Base-by-base conservation (phyloP, 1,140 invertebrate species). In the Antheraea pernyi region DNA sequence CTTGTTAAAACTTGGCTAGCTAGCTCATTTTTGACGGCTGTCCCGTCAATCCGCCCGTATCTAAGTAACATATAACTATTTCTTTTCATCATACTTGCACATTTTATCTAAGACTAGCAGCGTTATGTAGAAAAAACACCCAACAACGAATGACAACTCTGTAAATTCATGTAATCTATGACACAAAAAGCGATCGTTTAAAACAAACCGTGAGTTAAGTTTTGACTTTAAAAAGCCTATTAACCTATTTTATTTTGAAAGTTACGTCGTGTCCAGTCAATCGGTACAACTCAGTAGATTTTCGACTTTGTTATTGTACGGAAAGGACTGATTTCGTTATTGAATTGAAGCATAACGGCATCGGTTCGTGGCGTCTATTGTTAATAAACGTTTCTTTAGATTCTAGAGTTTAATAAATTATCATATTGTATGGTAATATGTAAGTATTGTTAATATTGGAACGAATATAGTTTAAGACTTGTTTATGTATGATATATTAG, bases 221-320 rank as follows among this genome's bases (percentile, higher is more conserved):
- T 89, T 86, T 76, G 81, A 82, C 80, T 84, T 86, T 90, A 88
- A 90, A 90, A 86, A 80, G 77, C 80, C 85, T 88, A 90, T 90
- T 89, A 91, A 88, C 86, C 86, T 83, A 89, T 88, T 88, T 91
- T 84, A 88, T 89, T 42, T 89, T 84, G 80, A 91, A 88, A 88
- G 88, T 88, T 81, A 75, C 78, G 76, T 76, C 70, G 72, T 80
- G 76, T 73, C 75, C 9, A 11, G 59, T 58, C 10, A 30, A 63
- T 53, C 16, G 11, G 16, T 16, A 53, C 46, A 6, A 2, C 46
- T 53, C 46, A 16, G 5, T 22, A 9, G 63, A 62, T 78, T 76
- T 76, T 64, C 71, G 18, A 67, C n/a, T 72, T 73, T 71, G 79
- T 75, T 16, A 0, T 0, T 36, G 0, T 22, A 37, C 10, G 0